Percentiles rank a stretch among this genome's conserved stretches.
These are phyloP conservation scores for Loris lydekkerianus DNA, from an alignment of 2,797 vertebrate genomes.

Conservation along the genomic window DNA sequence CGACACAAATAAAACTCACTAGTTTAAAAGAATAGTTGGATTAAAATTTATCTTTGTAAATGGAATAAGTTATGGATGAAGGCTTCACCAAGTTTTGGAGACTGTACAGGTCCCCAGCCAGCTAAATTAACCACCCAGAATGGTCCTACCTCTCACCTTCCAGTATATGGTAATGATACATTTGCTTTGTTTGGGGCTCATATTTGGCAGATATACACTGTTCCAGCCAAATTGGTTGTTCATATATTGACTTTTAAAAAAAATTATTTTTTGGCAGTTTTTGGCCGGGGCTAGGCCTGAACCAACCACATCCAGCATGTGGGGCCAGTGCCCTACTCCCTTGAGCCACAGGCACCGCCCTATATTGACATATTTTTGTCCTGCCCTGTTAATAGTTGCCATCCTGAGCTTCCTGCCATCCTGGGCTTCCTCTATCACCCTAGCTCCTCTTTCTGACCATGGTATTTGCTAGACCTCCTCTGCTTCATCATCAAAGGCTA, in stretches of 20 bases:
- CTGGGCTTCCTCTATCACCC: background rate
- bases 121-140: background rate
- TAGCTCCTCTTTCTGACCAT: background rate
- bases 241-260: background rate
- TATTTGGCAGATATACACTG: no score
- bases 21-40: no score
- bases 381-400: background rate
- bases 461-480: background rate
- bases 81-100: background rate
- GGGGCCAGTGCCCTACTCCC: no score
- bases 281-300: no score
- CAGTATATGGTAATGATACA: background rate
- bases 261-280: no score
- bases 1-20: no score
- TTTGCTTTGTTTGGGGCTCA: background rate
- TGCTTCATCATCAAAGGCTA: background rate
- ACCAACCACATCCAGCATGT: no score
- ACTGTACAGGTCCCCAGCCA: no score
- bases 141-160: background rate
- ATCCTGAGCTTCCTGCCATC: background rate
- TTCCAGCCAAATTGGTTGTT: background rate
- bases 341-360: no score
- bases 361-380: background rate
- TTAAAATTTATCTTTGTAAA: no score
- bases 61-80: background rate